A percentile compares a stretch with the other conserved stretches of the same genome.
Conservation (phyloP, 2,113 vertebrate genomes). For the Nibea albiflora region DNA sequence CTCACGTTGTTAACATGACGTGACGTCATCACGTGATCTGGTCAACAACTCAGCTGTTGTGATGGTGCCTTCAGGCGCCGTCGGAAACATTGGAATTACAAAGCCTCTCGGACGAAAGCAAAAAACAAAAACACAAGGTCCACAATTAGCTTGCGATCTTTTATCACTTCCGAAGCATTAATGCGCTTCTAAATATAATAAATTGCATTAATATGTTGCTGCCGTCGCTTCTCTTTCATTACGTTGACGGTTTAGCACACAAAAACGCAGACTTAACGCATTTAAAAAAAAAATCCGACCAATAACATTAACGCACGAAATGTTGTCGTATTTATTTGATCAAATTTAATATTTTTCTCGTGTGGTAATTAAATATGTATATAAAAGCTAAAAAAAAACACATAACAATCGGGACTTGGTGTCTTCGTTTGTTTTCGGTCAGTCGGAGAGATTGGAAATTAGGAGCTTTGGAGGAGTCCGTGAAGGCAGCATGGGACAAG, state of each 20-base stretch:
- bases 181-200: background rate
- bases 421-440: background rate
- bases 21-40: conserved; percentile 72
- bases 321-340: too few relatives aligned
- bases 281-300: background rate
- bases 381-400: background rate
- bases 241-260: background rate
- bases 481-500: conserved; percentile 71
- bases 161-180: background rate
- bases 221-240: too few relatives aligned
- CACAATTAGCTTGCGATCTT: background rate
- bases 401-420: background rate
- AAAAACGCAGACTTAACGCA: background rate
- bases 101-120: accelerated
- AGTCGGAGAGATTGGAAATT: accelerated
- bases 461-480: background rate
- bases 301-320: too few relatives aligned
- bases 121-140: background rate
- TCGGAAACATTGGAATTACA: background rate
- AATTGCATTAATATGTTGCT: background rate
- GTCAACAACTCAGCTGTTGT: conserved; percentile 76
- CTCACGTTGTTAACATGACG: conserved; percentile 14
- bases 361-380: too few relatives aligned
- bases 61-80: conserved; percentile 19
- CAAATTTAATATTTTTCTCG: too few relatives aligned